phyloP scores from a whole-genome alignment of 2,113 vertebrate genomes.

The Leptocoma aspasia region DNA sequence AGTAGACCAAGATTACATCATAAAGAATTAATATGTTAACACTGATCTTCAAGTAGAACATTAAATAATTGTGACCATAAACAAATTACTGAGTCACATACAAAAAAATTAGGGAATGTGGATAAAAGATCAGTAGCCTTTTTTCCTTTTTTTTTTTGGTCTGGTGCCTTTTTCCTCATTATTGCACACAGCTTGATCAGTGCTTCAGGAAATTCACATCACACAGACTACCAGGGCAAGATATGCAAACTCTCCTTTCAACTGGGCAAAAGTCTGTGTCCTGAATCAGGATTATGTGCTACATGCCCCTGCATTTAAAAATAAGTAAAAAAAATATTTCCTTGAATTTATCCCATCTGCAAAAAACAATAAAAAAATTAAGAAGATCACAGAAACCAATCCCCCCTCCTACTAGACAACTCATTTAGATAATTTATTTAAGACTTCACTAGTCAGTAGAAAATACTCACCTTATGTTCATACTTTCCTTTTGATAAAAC shows the following conservation, averaged over 20 bases:
- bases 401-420: not conserved
- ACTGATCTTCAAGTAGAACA: not conserved
- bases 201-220: not conserved
- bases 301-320: not conserved
- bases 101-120: not conserved
- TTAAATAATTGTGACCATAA: not conserved
- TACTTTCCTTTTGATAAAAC: not conserved
- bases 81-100: not conserved
- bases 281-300: not conserved
- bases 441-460: not conserved
- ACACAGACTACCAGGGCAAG: not conserved
- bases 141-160: not conserved
- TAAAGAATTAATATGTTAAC: not conserved
- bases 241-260: not conserved
- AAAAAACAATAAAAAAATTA: not conserved
- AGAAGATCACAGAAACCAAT: not conserved
- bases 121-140: not conserved
- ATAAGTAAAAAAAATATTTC: not conserved
- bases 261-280: not conserved
- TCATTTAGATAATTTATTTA: not conserved
- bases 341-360: not conserved
- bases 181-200: not conserved
- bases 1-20: not conserved
- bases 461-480: not conserved
- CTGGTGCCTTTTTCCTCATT: not conserved